These are phyloP conservation scores for Hanleya hanleyi DNA, from an alignment of 2,888 invertebrate genomes.

Conservation along the genomic window DNA sequence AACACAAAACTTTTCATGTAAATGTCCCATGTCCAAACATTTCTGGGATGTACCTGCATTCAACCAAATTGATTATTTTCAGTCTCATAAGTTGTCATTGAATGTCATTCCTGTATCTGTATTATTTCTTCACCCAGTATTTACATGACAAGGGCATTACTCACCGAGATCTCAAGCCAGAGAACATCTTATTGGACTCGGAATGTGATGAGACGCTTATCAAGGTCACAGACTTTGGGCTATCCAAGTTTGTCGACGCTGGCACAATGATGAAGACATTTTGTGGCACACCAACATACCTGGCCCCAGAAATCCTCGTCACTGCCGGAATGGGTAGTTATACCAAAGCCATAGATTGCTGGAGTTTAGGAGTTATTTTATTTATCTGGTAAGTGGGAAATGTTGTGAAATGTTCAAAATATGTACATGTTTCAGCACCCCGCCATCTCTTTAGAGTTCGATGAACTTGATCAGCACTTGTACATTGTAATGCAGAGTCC, in stretches of 20 bases:
- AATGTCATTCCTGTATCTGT: no score
- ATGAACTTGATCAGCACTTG: no score
- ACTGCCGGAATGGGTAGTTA: conserved; percentile 77
- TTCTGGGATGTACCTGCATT: no score
- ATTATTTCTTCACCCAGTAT: conserved; percentile 77
- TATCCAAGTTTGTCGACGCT: conserved; percentile 87
- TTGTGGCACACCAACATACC: conserved; percentile 92
- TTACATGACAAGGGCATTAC: conserved; percentile 86
- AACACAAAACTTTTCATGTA: no score
- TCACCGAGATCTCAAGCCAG: conserved; percentile 78
- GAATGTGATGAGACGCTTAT: conserved; percentile 80
- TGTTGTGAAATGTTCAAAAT: no score
- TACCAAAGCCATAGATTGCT: conserved; percentile 83
- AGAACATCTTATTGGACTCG: conserved; percentile 80
- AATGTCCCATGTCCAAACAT: no score
- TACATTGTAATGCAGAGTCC: no score
- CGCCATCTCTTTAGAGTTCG: no score
- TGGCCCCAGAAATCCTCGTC: conserved; percentile 89
- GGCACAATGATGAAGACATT: conserved; percentile 87
- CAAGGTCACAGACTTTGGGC: conserved; percentile 89
- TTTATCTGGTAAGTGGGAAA: conserved; percentile 87
- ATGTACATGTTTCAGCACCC: no score
- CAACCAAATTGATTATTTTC: no score
- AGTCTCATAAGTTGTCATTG: no score
- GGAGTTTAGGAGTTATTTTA: conserved; percentile 93